phyloP scores from a whole-genome alignment of 2,797 vertebrate species.

The Sebastes minor region DNA sequence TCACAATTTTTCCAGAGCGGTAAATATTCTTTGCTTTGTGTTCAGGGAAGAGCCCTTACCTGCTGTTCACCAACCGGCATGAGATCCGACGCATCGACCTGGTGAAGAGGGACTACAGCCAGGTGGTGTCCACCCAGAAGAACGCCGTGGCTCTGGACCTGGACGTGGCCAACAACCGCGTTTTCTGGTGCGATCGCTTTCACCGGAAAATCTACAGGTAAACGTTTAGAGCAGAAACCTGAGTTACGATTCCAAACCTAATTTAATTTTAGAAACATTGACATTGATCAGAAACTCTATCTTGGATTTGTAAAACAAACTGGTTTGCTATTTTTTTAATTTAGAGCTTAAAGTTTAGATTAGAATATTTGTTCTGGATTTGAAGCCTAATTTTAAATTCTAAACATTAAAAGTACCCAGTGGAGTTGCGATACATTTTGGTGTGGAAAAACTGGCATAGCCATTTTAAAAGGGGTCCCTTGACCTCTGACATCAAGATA shows the following conservation, averaged over 20 bases:
- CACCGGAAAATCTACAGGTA: constrained; percentile 97
- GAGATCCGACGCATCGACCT: constrained; percentile 95
- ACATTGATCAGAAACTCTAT: background rate
- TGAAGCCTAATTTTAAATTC: background rate
- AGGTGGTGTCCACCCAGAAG: constrained; percentile 94
- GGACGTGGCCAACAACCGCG: constrained; percentile 91
- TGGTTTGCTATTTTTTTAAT: background rate
- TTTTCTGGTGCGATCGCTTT: constrained; percentile 98
- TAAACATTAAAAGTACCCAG: background rate
- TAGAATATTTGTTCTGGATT: background rate
- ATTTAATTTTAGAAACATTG: background rate
- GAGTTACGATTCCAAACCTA: background rate
- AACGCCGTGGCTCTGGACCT: constrained; percentile 94
- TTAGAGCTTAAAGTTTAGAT: background rate
- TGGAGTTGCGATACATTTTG: background rate
- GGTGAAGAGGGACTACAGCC: constrained; percentile 93
- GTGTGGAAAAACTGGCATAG: accelerated
- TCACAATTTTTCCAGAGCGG: too few relatives aligned
- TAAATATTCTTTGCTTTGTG: background rate
- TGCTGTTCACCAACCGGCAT: constrained; percentile 97
- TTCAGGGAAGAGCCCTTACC: constrained; percentile 91
- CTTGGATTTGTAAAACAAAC: background rate
- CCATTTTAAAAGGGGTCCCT: too few relatives aligned
- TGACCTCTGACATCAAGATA: too few relatives aligned
- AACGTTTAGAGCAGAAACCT: background rate